Percentiles rank a stretch among this genome's conserved stretches.
Conservation (phyloP, 2,113 vertebrate genomes). For the Sander vitreus region DNA sequence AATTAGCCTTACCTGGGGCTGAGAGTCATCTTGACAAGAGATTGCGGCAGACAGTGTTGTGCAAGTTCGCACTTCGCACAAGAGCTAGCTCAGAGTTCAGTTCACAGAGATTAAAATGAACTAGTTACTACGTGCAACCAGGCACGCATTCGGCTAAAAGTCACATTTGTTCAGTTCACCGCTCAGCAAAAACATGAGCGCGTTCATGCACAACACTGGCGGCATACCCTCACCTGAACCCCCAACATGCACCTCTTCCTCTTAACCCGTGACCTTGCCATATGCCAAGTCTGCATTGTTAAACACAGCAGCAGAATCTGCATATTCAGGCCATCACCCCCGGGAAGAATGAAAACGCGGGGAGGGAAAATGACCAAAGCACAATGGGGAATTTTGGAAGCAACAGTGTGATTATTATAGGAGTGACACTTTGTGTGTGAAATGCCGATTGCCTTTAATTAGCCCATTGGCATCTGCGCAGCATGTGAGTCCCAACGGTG, state of each 20-base stretch:
- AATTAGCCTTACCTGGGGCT: constrained; percentile 21
- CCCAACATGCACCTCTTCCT: constrained; percentile 23
- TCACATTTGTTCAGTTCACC: no score
- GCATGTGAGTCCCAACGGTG: constrained; percentile 57
- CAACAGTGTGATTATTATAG: constrained; percentile 46
- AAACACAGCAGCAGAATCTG: background rate
- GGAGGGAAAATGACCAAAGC: constrained; percentile 42
- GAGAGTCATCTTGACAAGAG: constrained; percentile 7
- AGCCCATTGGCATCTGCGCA: constrained; percentile 58
- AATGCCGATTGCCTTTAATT: constrained; percentile 75
- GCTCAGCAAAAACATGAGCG: no score
- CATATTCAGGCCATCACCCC: constrained; percentile 24
- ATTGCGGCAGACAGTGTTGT: no score
- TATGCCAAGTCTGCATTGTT: constrained; percentile 10
- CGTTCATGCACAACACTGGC: background rate
- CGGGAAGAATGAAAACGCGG: constrained; percentile 1
- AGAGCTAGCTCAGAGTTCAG: no score
- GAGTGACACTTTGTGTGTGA: constrained; percentile 45
- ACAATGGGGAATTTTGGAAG: constrained; percentile 44
- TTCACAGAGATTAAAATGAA: no score
- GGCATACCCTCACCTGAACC: constrained; percentile 33
- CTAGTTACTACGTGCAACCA: no score
- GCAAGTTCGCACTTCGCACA: no score
- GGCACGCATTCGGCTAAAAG: no score
- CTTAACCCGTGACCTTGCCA: constrained; percentile 6